Conservation (phyloP, 2,797 vertebrate species). For the Petrocephalus schoutedeni region DNA sequence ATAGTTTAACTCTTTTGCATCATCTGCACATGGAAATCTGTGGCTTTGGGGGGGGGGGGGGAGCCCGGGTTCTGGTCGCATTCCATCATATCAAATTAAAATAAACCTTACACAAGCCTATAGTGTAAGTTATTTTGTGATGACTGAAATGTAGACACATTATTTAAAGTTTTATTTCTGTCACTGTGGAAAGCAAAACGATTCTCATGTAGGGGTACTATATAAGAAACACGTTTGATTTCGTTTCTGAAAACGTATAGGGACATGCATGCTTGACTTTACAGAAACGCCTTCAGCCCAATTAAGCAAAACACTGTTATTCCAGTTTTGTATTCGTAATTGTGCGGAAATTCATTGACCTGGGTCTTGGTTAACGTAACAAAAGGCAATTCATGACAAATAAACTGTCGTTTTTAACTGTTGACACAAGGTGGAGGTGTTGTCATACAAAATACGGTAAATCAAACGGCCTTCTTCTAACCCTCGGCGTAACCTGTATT, state of each 20-base stretch:
- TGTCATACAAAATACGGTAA: slow-evolving; percentile 26
- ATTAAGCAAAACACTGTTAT: background rate
- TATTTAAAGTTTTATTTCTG: background rate
- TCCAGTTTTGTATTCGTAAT: background rate
- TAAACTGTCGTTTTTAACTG: slow-evolving; percentile 8
- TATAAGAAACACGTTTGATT: background rate
- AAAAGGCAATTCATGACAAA: background rate
- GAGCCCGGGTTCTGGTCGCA: background rate
- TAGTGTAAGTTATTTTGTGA: background rate
- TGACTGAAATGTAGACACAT: background rate
- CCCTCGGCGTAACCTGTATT: background rate
- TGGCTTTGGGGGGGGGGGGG: background rate
- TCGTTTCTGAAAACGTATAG: background rate
- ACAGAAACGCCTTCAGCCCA: background rate
- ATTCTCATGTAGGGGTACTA: background rate
- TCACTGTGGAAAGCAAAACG: background rate
- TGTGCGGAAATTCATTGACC: background rate
- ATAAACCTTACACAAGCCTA: background rate
- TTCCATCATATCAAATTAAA: background rate
- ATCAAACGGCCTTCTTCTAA: background rate
- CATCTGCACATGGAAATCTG: background rate
- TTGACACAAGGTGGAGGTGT: slow-evolving; percentile 35
- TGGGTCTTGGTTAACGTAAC: background rate
- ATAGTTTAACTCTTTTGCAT: background rate
- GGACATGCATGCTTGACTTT: background rate